A percentile compares a stretch with the other conserved stretches of the same genome.
Conservation (phyloP, 1,140 invertebrate species). For the Trichonephila inaurata region DNA sequence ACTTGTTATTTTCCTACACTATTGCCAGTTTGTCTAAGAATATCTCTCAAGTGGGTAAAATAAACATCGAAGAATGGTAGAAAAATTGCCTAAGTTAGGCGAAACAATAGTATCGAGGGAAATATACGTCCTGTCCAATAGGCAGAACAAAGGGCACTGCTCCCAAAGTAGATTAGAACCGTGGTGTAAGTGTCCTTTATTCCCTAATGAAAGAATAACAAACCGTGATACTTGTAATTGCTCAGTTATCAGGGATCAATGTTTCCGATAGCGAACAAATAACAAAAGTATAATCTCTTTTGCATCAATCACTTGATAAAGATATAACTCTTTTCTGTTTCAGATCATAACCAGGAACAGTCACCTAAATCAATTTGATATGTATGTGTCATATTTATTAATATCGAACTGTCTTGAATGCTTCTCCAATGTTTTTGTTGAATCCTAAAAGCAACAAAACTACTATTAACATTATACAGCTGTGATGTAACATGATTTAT, state of each 20-base stretch:
- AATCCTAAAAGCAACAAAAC: too few relatives aligned
- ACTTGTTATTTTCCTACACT: background rate
- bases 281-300: background rate
- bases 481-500: too few relatives aligned
- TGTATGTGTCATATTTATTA: too few relatives aligned
- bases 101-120: background rate
- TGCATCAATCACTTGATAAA: background rate
- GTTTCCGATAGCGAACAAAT: background rate
- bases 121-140: background rate
- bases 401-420: too few relatives aligned
- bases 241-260: background rate
- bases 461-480: too few relatives aligned
- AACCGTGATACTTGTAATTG: constrained; percentile 9
- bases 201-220: constrained; percentile 26
- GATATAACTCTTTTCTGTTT: background rate
- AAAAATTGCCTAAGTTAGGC: background rate
- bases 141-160: background rate
- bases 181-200: background rate
- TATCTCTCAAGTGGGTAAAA: background rate
- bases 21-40: background rate
- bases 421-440: too few relatives aligned
- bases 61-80: background rate
- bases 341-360: too few relatives aligned
- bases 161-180: background rate
- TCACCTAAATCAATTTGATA: too few relatives aligned